phyloP scores from a whole-genome alignment of 2,113 vertebrate genomes.

The Mustela nigripes region DNA sequence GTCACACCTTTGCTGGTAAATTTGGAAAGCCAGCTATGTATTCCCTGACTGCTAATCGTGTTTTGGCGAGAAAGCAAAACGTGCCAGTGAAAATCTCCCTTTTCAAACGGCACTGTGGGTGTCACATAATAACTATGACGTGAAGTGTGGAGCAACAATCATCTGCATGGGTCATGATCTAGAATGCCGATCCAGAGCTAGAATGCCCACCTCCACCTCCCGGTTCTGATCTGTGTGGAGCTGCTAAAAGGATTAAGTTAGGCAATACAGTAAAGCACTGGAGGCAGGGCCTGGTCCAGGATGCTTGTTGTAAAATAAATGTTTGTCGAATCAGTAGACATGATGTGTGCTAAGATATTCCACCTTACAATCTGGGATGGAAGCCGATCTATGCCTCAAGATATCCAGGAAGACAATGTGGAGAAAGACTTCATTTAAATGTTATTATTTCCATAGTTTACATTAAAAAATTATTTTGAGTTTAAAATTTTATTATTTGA shows the following conservation, averaged over 20 bases:
- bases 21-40: not conserved
- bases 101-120: not conserved
- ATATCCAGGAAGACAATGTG: not conserved
- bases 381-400: not conserved
- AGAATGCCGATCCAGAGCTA: not conserved
- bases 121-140: not conserved
- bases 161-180: not conserved
- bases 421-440: not conserved
- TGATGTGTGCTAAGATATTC: not conserved
- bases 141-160: not conserved
- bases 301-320: slow-evolving; percentile 4
- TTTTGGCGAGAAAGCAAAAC: slow-evolving; percentile 6
- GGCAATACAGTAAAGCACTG: not conserved
- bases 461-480: not conserved
- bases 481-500: not conserved
- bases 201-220: not conserved
- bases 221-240: not conserved
- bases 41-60: not conserved
- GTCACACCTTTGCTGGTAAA: not conserved
- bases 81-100: not conserved
- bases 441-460: not conserved
- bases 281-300: not conserved
- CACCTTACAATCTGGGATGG: not conserved
- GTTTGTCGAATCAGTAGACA: slow-evolving; percentile 31
- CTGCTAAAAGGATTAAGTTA: not conserved